Evolutionary conservation across 1,140 invertebrate species (phyloP), one percentile per base, ranked within the genome.

Genomic region (Drusus annulatus): DNA sequence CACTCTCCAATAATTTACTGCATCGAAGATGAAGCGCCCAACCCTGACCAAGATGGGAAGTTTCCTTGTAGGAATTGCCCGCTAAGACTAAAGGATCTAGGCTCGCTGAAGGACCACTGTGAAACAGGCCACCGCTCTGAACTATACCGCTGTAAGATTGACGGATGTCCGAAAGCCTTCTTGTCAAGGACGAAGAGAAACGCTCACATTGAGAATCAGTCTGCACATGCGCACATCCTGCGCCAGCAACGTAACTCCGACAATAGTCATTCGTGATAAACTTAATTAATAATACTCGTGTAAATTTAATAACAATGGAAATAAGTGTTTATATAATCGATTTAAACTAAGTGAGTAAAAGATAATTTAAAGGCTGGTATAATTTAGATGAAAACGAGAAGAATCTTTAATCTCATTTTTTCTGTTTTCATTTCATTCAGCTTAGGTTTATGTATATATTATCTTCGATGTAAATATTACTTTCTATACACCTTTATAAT

Each of bases 81-180:
- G 80, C 88, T 89, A 78, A 85, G 88, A 56, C 91, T 93, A 83
- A 85, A 86, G 31, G 91, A 92, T 81, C 87, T 89, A 15, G 85
- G 87, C 2, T 87, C 89, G 5, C 87, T 94, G 51, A 92, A 92
- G 84, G 92, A 93, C 80, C 93, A 94, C 86, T 93, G 92, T 85
- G 82, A 84, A 73, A 89, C 92, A 91, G 87, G 90, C 51, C 94
- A 96, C 85, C 85, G 90, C 51, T 87, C 91, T 19, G 91, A 93
- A 76, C 89, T 94, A 87, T 93, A 92, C 84, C 88, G 91, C 74
- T 95, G 94, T 87, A 92, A 92, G 31, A 88, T 94, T 6, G 89
- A 89, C 69, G 93, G 93, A 15, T 95, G 94, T 86, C 90, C 90
- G 23, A 92, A 93, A 85, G 91, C 93, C n/a, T 95, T 95, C 87